Evolutionary conservation across 37 sponge, comb jelly and placozoan species (phyloP).

Genomic region (Aplysina aerophoba): DNA sequence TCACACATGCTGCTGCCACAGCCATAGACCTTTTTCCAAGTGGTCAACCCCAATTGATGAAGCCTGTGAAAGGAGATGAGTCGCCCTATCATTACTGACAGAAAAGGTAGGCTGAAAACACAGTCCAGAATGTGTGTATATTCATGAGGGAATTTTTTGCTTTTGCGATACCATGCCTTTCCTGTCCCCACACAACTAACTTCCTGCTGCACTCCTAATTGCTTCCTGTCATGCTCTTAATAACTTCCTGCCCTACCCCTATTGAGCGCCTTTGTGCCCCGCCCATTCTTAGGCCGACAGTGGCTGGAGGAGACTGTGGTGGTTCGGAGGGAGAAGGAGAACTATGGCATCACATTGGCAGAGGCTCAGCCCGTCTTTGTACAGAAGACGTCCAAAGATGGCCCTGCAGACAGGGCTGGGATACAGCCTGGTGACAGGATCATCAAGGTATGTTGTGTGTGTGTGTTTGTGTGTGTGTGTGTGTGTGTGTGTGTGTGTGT

Average conservation of each 20-base stretch:
- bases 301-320: slow-evolving; percentile 69
- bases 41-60: too few relatives aligned
- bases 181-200: background rate
- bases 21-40: too few relatives aligned
- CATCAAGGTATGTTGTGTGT: slow-evolving; percentile 48
- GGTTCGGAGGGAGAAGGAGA: slow-evolving; percentile 50
- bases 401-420: slow-evolving; percentile 69
- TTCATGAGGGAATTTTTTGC: too few relatives aligned
- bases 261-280: background rate
- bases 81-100: background rate
- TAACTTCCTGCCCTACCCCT: slow-evolving; percentile 29
- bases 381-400: background rate
- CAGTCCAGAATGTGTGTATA: too few relatives aligned
- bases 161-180: background rate
- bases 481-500: background rate
- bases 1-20: too few relatives aligned
- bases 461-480: background rate
- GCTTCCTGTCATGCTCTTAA: slow-evolving; percentile 15
- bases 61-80: background rate
- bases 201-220: background rate
- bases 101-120: background rate
- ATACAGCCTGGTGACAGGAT: slow-evolving; percentile 61
- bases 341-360: slow-evolving; percentile 72
- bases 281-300: slow-evolving; percentile 45
- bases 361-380: slow-evolving; percentile 31